Base-by-base conservation (phyloP, 2,888 invertebrate species). In the Lithophane socia region DNA sequence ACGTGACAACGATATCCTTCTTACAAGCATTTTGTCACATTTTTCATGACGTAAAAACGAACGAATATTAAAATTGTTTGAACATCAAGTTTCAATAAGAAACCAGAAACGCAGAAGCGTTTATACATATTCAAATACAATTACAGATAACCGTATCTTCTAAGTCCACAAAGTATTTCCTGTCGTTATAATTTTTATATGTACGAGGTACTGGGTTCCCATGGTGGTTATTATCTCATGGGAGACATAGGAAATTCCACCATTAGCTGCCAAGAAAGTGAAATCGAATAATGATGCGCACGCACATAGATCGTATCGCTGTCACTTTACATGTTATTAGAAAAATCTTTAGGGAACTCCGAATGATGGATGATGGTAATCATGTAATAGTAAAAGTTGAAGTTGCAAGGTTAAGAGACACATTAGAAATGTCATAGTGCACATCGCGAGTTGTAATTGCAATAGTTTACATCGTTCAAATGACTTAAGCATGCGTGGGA, bases 241-340 rank as follows among this genome's bases (percentile, higher is more conserved):
- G 90, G 90, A 92, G 89, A 87, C 88, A 77, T 90, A 90, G 84
- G 88, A 87, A 89, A 89, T 90, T 87, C 89, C 87, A 86, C 86
- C 89, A 85, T 89, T 88, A 88, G 61, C 72, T 75, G 66, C 64
- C 82, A 88, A 87, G 92, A 93, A 92, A 92, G 92, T 92, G 92
- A 92, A 92, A 92, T 91, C 89, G 73, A 79, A 84, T 89, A 87
- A 90, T 90, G 88, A 89, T 83, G 88, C 70, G 73, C 79, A 87
- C 88, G 88, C 88, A 81, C 73, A 63, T 13, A 47, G 70, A 77
- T 80, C 52, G 68, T 64, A 72, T 80, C 77, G 56, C 79, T 69
- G 75, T 73, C 77, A 66, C 75, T 81, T 87, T 84, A 76, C 73
- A 79, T 84, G 71, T 81, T 78, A 77, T 79, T 83, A 79, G 60